Conservation (phyloP, 2,888 invertebrate species). For the Nineta flava region DNA sequence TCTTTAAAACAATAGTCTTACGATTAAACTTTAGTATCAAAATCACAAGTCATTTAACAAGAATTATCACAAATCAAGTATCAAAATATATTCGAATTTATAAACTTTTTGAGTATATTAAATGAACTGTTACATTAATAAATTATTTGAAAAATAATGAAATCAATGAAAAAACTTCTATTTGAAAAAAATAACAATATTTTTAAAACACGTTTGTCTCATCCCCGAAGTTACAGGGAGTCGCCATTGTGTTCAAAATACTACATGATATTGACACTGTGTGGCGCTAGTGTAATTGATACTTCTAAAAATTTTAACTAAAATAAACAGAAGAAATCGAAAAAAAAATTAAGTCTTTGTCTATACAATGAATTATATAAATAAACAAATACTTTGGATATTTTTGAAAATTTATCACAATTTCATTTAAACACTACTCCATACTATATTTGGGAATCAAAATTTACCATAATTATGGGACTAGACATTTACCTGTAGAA, state of each 20-base stretch:
- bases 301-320: not conserved
- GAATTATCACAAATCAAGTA: constrained; percentile 3
- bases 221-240: constrained; percentile 1
- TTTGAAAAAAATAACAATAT: not conserved
- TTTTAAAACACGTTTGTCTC: constrained; percentile 6
- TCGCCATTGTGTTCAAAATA: constrained; percentile 6
- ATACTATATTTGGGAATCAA: no score
- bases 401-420: no score
- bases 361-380: no score
- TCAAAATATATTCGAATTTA: not conserved
- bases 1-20: not conserved
- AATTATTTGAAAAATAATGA: not conserved
- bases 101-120: not conserved
- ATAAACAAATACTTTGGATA: no score
- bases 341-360: no score
- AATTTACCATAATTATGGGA: not conserved
- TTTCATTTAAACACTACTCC: no score
- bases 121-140: not conserved
- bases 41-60: constrained; percentile 7
- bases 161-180: not conserved
- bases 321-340: constrained; percentile 1
- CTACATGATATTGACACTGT: constrained; percentile 1
- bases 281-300: constrained; percentile 4
- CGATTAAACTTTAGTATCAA: not conserved
- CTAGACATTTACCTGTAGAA: constrained; percentile 3